Evolutionary conservation across 2,113 vertebrate genomes (phyloP).

Genomic region (Bubo blakistoni): DNA sequence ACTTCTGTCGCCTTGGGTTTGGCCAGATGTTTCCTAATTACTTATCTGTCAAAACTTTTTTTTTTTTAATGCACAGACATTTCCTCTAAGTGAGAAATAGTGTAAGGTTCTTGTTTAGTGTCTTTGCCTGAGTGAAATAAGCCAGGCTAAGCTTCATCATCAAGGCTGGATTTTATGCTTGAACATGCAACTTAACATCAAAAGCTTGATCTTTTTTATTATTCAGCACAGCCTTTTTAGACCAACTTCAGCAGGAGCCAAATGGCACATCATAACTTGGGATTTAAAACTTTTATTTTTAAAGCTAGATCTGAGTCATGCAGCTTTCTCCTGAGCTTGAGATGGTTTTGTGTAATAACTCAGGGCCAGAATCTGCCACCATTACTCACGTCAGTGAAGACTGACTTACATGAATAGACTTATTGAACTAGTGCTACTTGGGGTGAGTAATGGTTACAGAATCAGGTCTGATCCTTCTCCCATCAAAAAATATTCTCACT

Average conservation of each 20-base stretch:
- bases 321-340: conserved; percentile 37
- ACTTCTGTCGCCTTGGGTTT: conserved; percentile 55
- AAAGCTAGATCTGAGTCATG: conserved; percentile 27
- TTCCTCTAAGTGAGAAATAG: conserved; percentile 50
- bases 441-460: neutral
- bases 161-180: conserved; percentile 48
- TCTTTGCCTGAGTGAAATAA: conserved; percentile 34
- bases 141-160: conserved; percentile 43
- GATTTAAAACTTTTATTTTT: conserved; percentile 51
- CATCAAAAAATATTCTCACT: neutral
- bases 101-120: conserved; percentile 20
- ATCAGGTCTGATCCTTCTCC: neutral
- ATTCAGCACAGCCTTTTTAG: conserved; percentile 43
- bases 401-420: neutral
- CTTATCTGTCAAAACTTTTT: conserved; percentile 45
- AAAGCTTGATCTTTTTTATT: conserved; percentile 61
- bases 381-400: neutral
- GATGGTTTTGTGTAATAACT: neutral
- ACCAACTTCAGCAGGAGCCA: conserved; percentile 40
- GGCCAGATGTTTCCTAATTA: conserved; percentile 67
- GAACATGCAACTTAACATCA: conserved; percentile 61
- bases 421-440: neutral
- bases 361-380: conserved; percentile 22
- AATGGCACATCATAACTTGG: conserved; percentile 44
- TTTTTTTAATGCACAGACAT: conserved; percentile 11